Conservation (phyloP, 2,888 invertebrate species). For the Trichacis sp. region DNA sequence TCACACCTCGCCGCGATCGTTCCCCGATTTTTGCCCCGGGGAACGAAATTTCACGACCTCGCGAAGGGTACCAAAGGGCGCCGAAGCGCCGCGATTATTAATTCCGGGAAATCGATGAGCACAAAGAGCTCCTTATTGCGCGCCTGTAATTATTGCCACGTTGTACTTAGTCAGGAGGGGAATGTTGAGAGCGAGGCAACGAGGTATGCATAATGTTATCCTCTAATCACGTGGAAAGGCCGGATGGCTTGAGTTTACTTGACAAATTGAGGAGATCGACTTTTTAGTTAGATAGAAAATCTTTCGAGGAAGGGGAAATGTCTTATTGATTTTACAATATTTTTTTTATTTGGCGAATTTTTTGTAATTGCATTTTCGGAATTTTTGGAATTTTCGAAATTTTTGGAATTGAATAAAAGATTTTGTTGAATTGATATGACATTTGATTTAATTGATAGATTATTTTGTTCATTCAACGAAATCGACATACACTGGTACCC, state of each 20-base stretch:
- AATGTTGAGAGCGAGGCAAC: slow-evolving; percentile 33
- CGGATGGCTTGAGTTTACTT: neutral
- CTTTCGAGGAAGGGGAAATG: neutral
- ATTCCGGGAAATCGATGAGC: slow-evolving; percentile 66
- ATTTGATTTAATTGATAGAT: neutral
- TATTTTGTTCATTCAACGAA: no score
- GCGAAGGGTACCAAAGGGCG: slow-evolving; percentile 33
- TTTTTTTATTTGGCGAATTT: no score
- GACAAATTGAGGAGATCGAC: neutral
- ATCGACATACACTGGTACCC: no score
- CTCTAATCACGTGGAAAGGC: slow-evolving; percentile 60
- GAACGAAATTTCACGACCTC: slow-evolving; percentile 33
- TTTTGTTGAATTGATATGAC: slow-evolving; percentile 7
- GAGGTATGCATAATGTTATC: slow-evolving; percentile 56
- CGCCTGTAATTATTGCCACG: slow-evolving; percentile 66
- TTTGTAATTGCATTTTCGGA: no score
- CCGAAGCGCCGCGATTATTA: slow-evolving; percentile 60
- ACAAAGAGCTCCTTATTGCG: slow-evolving; percentile 58
- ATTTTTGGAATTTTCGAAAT: no score
- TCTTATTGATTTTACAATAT: no score
- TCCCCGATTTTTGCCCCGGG: slow-evolving; percentile 5
- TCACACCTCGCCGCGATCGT: neutral
- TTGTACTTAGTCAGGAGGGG: slow-evolving; percentile 31
- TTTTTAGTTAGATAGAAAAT: neutral
- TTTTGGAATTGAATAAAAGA: neutral